These are phyloP conservation scores for Pangasius mekongensis DNA, from an alignment of 2,797 vertebrate species.

Conservation along the genomic window DNA sequence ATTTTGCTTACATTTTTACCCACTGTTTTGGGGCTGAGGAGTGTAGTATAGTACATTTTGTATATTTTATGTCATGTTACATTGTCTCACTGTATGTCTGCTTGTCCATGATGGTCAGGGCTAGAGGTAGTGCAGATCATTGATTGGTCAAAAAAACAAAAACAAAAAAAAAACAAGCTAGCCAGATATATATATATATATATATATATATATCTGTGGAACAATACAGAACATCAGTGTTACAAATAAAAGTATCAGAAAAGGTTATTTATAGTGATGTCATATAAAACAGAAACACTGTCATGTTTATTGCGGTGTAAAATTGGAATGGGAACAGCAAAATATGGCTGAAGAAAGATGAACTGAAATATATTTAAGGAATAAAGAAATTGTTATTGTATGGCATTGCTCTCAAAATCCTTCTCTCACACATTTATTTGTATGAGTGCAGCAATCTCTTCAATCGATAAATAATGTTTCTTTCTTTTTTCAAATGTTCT, in stretches of 20 bases:
- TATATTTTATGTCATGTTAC: not conserved
- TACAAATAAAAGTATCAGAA: not conserved
- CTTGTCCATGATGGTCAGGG: not conserved
- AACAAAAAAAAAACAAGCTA: not conserved
- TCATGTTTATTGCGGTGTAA: not conserved
- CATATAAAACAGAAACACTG: not conserved
- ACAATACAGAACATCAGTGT: not conserved
- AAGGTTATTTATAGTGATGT: not conserved
- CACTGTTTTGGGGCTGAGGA: not conserved
- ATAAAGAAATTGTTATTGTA: not conserved
- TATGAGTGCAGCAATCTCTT: not conserved
- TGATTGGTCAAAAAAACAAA: not conserved
- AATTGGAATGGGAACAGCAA: not conserved
- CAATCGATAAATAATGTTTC: not conserved
- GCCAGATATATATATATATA: not conserved
- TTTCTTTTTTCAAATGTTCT: not conserved
- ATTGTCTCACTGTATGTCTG: not conserved
- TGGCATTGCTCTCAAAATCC: not conserved
- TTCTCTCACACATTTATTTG: not conserved
- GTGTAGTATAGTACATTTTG: not conserved
- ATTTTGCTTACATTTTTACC: not conserved
- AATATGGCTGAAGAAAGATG: not conserved
- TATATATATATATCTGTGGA: too few species aligned
- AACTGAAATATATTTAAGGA: not conserved
- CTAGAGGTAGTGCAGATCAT: not conserved